A percentile compares a stretch with the other conserved stretches of the same genome.
phyloP scores from a whole-genome alignment of 2,797 vertebrate species.

The Heteromormyrus szaboi region DNA sequence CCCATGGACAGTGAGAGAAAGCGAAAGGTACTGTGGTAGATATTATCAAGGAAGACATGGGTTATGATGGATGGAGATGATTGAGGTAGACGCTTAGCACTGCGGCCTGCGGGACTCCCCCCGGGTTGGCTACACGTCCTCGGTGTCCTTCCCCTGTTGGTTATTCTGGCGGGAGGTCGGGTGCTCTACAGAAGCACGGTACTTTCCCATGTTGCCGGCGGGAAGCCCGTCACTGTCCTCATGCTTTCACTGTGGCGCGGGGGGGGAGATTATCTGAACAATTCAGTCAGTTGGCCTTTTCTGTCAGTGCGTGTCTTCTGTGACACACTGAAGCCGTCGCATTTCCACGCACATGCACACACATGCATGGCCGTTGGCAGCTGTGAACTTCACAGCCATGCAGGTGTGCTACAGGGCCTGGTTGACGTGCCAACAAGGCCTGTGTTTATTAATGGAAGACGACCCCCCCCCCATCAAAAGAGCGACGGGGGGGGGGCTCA shows the following conservation, averaged over 20 bases:
- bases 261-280: neutral
- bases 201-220: neutral
- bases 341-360: neutral
- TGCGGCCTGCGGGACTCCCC: neutral
- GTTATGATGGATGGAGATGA: neutral
- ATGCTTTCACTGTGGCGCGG: neutral
- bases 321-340: neutral
- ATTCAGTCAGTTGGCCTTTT: neutral
- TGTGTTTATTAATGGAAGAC: conserved; percentile 16
- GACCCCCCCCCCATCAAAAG: neutral
- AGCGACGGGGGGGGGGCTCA: neutral
- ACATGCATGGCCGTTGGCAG: conserved; percentile 7
- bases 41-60: neutral
- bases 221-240: neutral
- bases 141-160: neutral
- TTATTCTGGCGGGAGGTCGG: neutral
- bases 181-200: neutral
- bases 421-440: neutral
- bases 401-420: conserved; percentile 1
- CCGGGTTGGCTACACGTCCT: neutral
- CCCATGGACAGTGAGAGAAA: neutral
- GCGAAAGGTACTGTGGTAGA: neutral
- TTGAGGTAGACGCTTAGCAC: neutral
- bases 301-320: neutral
- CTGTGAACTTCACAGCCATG: neutral